These are phyloP conservation scores for Rhopalosiphum maidis DNA, from an alignment of 1,140 invertebrate genomes.

Conservation along the genomic window DNA sequence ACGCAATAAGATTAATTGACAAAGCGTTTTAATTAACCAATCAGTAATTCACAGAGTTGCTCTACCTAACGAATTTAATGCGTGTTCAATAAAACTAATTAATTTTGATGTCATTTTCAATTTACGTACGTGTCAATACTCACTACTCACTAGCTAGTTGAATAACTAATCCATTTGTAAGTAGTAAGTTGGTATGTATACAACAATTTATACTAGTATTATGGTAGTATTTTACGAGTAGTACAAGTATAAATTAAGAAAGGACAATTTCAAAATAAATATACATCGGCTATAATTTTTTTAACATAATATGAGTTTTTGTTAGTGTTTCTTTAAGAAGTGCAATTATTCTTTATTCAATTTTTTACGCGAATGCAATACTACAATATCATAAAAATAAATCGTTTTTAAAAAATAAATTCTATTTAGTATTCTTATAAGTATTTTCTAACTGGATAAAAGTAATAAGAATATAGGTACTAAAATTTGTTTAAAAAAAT, in stretches of 20 bases:
- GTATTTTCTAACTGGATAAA: too few species aligned
- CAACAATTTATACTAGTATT: not conserved
- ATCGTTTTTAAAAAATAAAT: too few species aligned
- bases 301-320: too few species aligned
- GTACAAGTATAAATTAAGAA: not conserved
- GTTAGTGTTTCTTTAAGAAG: too few species aligned
- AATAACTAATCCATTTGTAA: not conserved
- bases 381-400: too few species aligned
- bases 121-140: not conserved
- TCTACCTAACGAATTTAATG: not conserved
- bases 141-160: not conserved
- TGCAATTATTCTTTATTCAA: too few species aligned
- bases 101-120: not conserved
- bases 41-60: not conserved
- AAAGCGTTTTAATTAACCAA: not conserved
- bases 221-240: not conserved
- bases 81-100: not conserved
- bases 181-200: not conserved
- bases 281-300: too few species aligned
- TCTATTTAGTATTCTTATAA: too few species aligned
- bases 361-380: too few species aligned
- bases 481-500: too few species aligned
- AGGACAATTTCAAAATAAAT: not conserved
- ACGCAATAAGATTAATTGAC: not conserved
- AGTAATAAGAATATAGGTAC: too few species aligned